These are phyloP conservation scores for Pedetes capensis DNA, from an alignment of 2,113 vertebrate genomes.

Conservation along the genomic window DNA sequence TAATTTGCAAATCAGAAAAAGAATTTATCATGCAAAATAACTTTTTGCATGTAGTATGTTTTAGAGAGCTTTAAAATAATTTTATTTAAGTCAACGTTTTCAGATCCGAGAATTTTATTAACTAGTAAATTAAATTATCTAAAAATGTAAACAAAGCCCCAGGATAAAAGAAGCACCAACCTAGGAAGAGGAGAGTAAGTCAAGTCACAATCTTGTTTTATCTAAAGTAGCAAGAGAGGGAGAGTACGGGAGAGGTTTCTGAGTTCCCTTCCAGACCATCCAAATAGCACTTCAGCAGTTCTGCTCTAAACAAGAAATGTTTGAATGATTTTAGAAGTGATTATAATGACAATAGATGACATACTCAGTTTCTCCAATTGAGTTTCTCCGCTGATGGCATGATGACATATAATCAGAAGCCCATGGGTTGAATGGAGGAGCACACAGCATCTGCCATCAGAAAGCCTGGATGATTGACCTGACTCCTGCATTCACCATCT, in stretches of 20 bases:
- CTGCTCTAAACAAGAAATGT: background rate
- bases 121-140: background rate
- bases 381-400: background rate
- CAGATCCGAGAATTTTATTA: background rate
- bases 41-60: background rate
- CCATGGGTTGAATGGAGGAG: rapidly evolving
- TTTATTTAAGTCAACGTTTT: background rate
- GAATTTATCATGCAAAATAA: background rate
- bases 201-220: background rate
- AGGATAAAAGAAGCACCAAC: background rate
- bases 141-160: background rate
- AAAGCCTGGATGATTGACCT: rapidly evolving
- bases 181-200: background rate
- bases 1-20: background rate
- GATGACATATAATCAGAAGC: background rate
- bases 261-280: background rate
- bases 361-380: background rate
- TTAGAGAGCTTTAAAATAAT: background rate
- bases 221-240: background rate
- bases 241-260: rapidly evolving
- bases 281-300: background rate
- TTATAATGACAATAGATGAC: background rate
- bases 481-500: rapidly evolving
- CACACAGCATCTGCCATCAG: rapidly evolving
- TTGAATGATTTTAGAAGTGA: background rate